These are phyloP conservation scores for Trogon surrucura DNA, from an alignment of 2,113 vertebrate species.

Conservation along the genomic window DNA sequence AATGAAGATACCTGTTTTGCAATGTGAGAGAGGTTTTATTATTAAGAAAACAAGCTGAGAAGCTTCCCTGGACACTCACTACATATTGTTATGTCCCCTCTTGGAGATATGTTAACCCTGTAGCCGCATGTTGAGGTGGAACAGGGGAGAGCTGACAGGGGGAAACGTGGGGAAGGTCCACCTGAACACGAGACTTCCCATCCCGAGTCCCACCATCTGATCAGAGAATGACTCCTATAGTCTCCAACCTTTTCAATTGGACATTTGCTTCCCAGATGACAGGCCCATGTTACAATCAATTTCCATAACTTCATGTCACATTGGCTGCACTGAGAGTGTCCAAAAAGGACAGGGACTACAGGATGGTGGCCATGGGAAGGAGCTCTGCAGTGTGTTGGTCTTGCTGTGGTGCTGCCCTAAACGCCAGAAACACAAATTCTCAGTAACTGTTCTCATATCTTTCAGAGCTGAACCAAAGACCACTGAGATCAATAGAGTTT, in stretches of 20 bases:
- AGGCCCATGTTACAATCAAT: accelerated
- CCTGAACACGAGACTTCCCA: background rate
- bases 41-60: background rate
- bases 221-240: background rate
- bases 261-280: background rate
- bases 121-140: background rate
- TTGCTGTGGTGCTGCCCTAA: background rate
- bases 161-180: background rate
- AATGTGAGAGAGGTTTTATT: background rate
- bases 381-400: accelerated
- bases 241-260: background rate
- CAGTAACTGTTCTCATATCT: background rate
- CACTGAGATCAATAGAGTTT: background rate
- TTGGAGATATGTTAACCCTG: background rate
- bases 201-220: background rate
- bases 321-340: background rate
- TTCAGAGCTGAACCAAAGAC: background rate
- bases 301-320: background rate
- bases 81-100: background rate
- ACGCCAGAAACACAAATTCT: background rate
- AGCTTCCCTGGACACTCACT: background rate
- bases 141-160: background rate
- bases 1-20: background rate
- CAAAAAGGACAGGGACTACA: background rate
- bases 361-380: accelerated